These are phyloP conservation scores for Motacilla tschutschensis DNA, from an alignment of 2,113 vertebrate species.

Conservation along the genomic window DNA sequence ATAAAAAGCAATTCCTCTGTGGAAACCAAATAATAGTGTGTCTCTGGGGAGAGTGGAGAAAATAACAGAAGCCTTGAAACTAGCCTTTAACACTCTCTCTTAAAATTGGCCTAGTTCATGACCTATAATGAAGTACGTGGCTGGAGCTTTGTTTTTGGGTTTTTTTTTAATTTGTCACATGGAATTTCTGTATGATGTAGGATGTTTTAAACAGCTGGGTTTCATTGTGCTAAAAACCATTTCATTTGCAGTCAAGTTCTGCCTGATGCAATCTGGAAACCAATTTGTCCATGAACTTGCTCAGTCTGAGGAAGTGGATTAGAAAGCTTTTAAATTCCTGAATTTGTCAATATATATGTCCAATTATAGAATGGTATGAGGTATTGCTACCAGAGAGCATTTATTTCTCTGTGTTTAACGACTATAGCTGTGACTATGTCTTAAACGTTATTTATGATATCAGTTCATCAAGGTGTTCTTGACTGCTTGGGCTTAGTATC, in stretches of 20 bases:
- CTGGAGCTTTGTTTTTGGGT: background rate
- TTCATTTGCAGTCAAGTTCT: background rate
- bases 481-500: background rate
- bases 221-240: background rate
- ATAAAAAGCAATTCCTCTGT: background rate
- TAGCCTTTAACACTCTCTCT: background rate
- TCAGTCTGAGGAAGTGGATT: background rate
- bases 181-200: background rate
- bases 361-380: background rate
- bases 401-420: conserved; percentile 1
- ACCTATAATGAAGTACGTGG: background rate
- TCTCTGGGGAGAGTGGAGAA: background rate
- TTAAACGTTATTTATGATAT: background rate
- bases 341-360: background rate
- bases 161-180: background rate
- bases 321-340: conserved; percentile 11
- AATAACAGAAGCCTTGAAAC: background rate
- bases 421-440: background rate
- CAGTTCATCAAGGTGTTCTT: background rate
- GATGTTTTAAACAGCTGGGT: background rate
- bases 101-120: background rate
- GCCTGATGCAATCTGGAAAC: background rate
- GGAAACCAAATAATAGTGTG: background rate
- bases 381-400: background rate
- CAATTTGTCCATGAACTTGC: background rate